Evolutionary conservation across 2,888 invertebrate genomes (phyloP).

Genomic region (Myopa testacea): DNA sequence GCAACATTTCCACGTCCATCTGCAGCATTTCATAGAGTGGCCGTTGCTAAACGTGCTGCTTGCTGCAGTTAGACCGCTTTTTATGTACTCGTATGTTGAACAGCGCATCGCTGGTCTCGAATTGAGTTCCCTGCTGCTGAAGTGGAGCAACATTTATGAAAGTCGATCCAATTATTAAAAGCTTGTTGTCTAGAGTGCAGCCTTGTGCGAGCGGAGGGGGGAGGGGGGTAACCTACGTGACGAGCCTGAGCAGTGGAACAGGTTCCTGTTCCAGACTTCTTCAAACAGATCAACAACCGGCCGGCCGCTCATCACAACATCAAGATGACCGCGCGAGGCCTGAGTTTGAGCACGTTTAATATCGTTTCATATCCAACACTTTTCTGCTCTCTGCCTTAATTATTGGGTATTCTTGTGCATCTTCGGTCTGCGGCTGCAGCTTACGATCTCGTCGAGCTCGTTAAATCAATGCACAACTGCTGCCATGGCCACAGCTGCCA

Average conservation of each 20-base stretch:
- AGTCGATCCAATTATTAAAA: not conserved
- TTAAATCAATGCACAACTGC: not conserved
- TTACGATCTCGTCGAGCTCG: not conserved
- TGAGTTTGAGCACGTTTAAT: not conserved
- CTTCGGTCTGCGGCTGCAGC: not conserved
- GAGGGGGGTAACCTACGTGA: too few relatives aligned
- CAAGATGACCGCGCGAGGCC: constrained; percentile 4
- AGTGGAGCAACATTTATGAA: constrained; percentile 26
- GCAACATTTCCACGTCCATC: constrained; percentile 53
- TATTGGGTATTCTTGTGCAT: not conserved
- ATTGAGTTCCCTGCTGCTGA: constrained; percentile 9
- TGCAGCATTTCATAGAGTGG: constrained; percentile 47
- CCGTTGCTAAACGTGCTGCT: not conserved
- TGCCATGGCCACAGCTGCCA: not conserved
- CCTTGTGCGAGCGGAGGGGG: too few relatives aligned
- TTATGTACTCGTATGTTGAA: too few relatives aligned
- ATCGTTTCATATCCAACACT: not conserved
- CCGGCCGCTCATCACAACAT: constrained; percentile 6
- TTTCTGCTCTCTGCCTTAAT: not conserved
- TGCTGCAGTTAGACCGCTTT: too few relatives aligned
- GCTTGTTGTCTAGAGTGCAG: not conserved
- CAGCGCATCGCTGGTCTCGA: not conserved
- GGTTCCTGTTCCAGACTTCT: not conserved
- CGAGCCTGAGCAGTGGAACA: not conserved
- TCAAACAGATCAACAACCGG: not conserved